Percentiles rank a stretch among this genome's conserved stretches.
phyloP scores from a whole-genome alignment of 2,888 invertebrate species.

The Diabrotica balteata region DNA sequence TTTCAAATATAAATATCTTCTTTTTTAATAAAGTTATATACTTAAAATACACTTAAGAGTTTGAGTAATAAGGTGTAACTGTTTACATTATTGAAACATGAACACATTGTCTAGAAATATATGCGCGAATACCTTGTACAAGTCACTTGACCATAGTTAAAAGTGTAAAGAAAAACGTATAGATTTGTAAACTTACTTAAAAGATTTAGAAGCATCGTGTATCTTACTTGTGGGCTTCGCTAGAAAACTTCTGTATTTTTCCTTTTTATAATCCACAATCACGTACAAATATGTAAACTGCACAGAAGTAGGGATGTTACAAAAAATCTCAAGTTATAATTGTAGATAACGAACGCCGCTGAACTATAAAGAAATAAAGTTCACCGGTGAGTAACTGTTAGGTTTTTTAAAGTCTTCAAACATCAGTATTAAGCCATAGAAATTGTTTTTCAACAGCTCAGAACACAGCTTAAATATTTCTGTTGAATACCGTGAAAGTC shows the following conservation, averaged over 20 bases:
- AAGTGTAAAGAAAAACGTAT: slow-evolving; percentile 27
- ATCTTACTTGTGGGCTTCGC: slow-evolving; percentile 46
- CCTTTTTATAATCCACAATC: slow-evolving; percentile 38
- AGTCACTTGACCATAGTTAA: slow-evolving; percentile 23
- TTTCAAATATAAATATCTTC: too few species aligned
- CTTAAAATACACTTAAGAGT: too few species aligned
- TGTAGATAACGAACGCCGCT: too few species aligned
- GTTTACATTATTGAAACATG: too few species aligned
- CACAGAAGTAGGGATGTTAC: slow-evolving; percentile 22
- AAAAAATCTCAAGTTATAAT: not conserved
- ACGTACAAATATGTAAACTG: slow-evolving; percentile 36
- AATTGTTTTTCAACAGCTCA: not conserved
- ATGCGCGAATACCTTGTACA: not conserved
- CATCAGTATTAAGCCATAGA: slow-evolving; percentile 18
- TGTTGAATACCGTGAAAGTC: too few species aligned
- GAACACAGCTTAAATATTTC: too few species aligned
- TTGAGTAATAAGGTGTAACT: too few species aligned
- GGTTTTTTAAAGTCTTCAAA: not conserved
- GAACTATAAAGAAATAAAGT: too few species aligned
- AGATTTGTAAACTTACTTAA: slow-evolving; percentile 23
- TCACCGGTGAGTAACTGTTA: too few species aligned
- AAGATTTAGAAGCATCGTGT: slow-evolving; percentile 35
- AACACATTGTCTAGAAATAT: too few species aligned
- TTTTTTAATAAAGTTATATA: too few species aligned
- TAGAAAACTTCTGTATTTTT: slow-evolving; percentile 44